phyloP scores from a whole-genome alignment of 2,797 vertebrate genomes.

The Denticeps clupeoides region DNA sequence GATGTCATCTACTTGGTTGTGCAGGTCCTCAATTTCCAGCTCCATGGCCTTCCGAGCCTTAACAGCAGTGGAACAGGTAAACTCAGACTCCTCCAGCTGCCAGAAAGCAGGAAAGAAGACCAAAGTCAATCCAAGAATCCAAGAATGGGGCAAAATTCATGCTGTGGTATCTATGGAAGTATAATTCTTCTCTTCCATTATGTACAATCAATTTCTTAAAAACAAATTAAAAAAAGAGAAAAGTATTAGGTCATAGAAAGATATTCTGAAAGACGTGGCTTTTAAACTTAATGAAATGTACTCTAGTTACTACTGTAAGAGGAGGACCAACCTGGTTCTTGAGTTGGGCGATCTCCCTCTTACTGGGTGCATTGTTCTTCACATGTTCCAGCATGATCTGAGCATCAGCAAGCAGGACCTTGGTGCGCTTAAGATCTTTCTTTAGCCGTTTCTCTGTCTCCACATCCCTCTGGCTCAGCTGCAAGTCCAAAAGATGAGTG shows the following conservation, averaged over 20 bases:
- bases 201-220: too few relatives aligned
- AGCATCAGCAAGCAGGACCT: slow-evolving; percentile 83
- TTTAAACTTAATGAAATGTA: too few relatives aligned
- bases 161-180: too few relatives aligned
- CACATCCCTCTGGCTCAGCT: slow-evolving; percentile 79
- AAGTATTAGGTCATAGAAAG: too few relatives aligned
- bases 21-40: slow-evolving; percentile 89
- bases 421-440: slow-evolving; percentile 93
- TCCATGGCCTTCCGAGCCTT: slow-evolving; percentile 94
- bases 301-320: too few relatives aligned
- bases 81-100: slow-evolving; percentile 95
- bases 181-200: too few relatives aligned
- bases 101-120: slow-evolving; percentile 21
- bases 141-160: too few relatives aligned
- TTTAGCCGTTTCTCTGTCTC: slow-evolving; percentile 85
- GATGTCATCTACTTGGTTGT: slow-evolving; percentile 90
- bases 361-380: slow-evolving; percentile 93
- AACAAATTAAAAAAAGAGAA: too few relatives aligned
- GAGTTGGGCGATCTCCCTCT: slow-evolving; percentile 91
- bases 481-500: too few relatives aligned
- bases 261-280: too few relatives aligned
- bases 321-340: slow-evolving; percentile 99
- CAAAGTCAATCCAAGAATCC: slow-evolving; percentile 34
- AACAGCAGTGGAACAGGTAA: slow-evolving; percentile 78
- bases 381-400: slow-evolving; percentile 98